A percentile compares a stretch with the other conserved stretches of the same genome.
Evolutionary conservation across 2,888 invertebrate species (phyloP).

Genomic region (Ophion slaviceki): DNA sequence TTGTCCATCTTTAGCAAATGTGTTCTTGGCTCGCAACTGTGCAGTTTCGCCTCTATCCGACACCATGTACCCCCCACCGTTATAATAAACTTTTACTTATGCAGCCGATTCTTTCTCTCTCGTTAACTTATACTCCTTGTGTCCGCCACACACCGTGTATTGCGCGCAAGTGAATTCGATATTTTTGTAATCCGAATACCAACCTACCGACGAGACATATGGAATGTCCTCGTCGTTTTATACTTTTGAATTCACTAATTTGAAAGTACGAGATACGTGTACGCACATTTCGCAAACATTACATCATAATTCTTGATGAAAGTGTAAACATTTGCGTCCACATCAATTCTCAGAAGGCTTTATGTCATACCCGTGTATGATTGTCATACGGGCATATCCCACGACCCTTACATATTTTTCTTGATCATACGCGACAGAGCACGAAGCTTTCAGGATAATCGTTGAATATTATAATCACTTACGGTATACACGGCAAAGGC

Average conservation of each 20-base stretch:
- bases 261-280: too few relatives aligned
- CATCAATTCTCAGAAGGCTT: not conserved
- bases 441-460: too few relatives aligned
- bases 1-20: not conserved
- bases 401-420: too few relatives aligned
- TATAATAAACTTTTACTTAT: constrained; percentile 9
- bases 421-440: too few relatives aligned
- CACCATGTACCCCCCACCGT: constrained; percentile 14
- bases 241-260: not conserved
- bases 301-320: not conserved
- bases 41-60: not conserved
- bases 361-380: not conserved
- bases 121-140: not conserved
- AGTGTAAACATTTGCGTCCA: constrained; percentile 28
- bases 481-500: constrained; percentile 65
- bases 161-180: not conserved
- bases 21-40: not conserved
- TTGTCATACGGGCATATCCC: not conserved
- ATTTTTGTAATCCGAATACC: constrained; percentile 22
- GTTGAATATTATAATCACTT: constrained; percentile 48
- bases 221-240: constrained; percentile 14
- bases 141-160: too few relatives aligned
- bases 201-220: constrained; percentile 20
- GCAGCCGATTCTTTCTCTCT: not conserved
- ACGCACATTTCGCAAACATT: constrained; percentile 1